Conservation (phyloP, 2,113 vertebrate genomes). For the Scomber colias region DNA sequence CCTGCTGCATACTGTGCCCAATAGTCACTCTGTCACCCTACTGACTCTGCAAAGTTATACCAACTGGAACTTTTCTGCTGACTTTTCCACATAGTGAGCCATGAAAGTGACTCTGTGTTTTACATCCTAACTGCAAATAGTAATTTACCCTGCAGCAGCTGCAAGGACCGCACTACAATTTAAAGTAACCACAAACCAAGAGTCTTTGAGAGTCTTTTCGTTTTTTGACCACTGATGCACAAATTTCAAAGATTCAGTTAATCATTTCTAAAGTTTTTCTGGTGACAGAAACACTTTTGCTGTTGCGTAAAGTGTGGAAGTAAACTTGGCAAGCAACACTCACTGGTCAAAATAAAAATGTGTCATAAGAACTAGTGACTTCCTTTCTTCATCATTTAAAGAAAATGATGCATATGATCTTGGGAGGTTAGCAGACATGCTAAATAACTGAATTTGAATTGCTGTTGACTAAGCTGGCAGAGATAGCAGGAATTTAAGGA, state of each 20-base stretch:
- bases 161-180: slow-evolving; percentile 8
- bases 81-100: slow-evolving; percentile 68
- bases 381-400: neutral
- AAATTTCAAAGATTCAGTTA: slow-evolving; percentile 11
- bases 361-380: too few species aligned
- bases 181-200: neutral
- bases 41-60: slow-evolving; percentile 43
- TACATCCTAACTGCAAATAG: slow-evolving; percentile 55
- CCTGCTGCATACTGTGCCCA: neutral
- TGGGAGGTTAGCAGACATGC: too few species aligned
- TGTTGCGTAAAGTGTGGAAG: neutral
- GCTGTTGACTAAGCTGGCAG: neutral
- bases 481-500: slow-evolving; percentile 11
- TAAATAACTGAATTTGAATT: slow-evolving; percentile 1
- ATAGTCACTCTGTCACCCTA: neutral
- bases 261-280: neutral
- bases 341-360: neutral
- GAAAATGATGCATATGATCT: neutral
- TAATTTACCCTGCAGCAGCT: slow-evolving; percentile 46
- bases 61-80: slow-evolving; percentile 63
- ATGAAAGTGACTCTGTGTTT: slow-evolving; percentile 72
- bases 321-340: neutral
- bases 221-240: slow-evolving; percentile 17
- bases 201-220: neutral
- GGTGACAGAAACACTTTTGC: neutral